Evolutionary conservation across 1,140 invertebrate genomes (phyloP).

Genomic region (Drosophila lacertosa): DNA sequence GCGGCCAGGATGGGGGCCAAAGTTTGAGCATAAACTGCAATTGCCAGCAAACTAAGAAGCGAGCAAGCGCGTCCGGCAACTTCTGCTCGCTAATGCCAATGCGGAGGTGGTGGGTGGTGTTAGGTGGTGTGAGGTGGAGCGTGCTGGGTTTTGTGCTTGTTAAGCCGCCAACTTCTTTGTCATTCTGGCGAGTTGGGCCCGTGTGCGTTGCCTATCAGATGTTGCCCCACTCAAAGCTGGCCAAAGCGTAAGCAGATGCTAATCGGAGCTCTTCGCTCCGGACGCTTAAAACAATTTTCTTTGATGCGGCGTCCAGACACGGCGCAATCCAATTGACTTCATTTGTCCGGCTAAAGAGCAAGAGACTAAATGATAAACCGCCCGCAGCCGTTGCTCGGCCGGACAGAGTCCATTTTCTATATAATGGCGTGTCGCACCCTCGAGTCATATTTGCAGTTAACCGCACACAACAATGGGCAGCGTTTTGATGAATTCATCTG

Average conservation of each 20-base stretch:
- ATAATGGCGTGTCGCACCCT: slow-evolving; percentile 58
- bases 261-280: slow-evolving; percentile 55
- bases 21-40: slow-evolving; percentile 71
- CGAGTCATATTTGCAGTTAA: slow-evolving; percentile 75
- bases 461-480: slow-evolving; percentile 65
- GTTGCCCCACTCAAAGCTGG: slow-evolving; percentile 41
- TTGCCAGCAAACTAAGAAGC: slow-evolving; percentile 46
- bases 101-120: neutral
- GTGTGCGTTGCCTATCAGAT: slow-evolving; percentile 44
- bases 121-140: neutral
- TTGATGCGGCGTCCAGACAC: slow-evolving; percentile 54
- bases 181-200: slow-evolving; percentile 34
- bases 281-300: slow-evolving; percentile 80
- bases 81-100: slow-evolving; percentile 39
- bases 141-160: slow-evolving; percentile 35
- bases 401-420: slow-evolving; percentile 49
- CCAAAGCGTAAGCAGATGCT: slow-evolving; percentile 58
- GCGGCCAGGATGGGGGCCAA: slow-evolving; percentile 46
- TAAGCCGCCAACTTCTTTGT: slow-evolving; percentile 70
- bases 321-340: slow-evolving; percentile 78
- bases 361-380: slow-evolving; percentile 74
- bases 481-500: slow-evolving; percentile 71
- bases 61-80: slow-evolving; percentile 22
- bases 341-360: slow-evolving; percentile 68
- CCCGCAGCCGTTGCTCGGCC: slow-evolving; percentile 12